Evolutionary conservation across 2,113 vertebrate species (phyloP).

Genomic region (Todiramphus chloris): DNA sequence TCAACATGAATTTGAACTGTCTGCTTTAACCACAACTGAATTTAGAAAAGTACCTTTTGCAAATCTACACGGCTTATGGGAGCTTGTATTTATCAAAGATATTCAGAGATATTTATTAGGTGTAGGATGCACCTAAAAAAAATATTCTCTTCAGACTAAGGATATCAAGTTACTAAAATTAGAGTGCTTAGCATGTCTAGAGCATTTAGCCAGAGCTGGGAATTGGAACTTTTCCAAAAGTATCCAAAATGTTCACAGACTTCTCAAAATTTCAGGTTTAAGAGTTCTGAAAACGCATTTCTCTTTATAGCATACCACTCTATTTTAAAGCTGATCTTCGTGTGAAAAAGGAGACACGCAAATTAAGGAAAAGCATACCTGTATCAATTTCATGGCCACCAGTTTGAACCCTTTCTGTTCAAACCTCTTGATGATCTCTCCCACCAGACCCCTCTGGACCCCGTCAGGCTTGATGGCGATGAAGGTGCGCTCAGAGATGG

Average conservation of each 20-base stretch:
- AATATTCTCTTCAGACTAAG: slow-evolving; percentile 23
- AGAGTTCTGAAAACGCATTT: background rate
- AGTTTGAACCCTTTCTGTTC: slow-evolving; percentile 87
- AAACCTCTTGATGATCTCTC: slow-evolving; percentile 86
- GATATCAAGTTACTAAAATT: slow-evolving; percentile 49
- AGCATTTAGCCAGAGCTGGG: slow-evolving; percentile 17
- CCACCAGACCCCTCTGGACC: slow-evolving; percentile 87
- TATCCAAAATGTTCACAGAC: background rate
- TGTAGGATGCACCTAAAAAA: background rate
- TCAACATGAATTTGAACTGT: accelerated
- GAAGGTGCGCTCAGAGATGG: slow-evolving; percentile 82
- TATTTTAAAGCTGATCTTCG: background rate
- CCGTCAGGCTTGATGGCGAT: slow-evolving; percentile 93
- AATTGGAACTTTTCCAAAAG: slow-evolving; percentile 39
- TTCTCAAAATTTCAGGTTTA: background rate
- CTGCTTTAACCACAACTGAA: background rate
- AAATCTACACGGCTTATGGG: background rate
- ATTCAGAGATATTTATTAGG: background rate
- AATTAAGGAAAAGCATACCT: slow-evolving; percentile 30
- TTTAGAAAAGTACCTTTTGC: background rate
- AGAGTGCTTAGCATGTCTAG: background rate
- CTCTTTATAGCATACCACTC: accelerated
- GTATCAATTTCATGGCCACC: slow-evolving; percentile 83
- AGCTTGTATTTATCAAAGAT: background rate
- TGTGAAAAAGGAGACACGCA: background rate